Evolutionary conservation across 2,113 vertebrate species (phyloP), one percentile per base, ranked within the genome.

Genomic region (Rissa tridactyla): DNA sequence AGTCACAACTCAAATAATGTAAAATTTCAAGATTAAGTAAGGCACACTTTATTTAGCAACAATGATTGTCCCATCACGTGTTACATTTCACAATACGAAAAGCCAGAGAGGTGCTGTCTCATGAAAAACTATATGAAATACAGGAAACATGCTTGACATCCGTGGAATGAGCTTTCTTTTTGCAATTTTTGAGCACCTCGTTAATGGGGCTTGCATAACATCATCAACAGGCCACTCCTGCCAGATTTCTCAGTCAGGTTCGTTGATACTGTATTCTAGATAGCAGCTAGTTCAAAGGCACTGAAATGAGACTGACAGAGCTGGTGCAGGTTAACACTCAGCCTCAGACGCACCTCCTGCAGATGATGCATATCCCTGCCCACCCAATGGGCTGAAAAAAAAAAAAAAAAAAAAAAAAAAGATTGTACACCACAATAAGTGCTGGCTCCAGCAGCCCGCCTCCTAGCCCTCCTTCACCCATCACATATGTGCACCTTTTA

Each of bases 301-400:
- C 51, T 6, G 16, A 6, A 10, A 26, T 4, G 13, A 62, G 29
- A 19, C 55, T 9, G 51, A 3, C 46, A 26, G 64, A 23, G 73
- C 2, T 1, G 11, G 20, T 18, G 46, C 62, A 32, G 52, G 51
- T 30, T 2, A 34, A 54, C 2, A 2, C 12, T 1, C 38, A 20
- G 29, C 26, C 61, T 44, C 36, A 4, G 27, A 7, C 8, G 22
- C 30, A 20, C 29, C 64, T 72, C 52, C 26, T 9, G 26, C 34
- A 15, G 42, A 17, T 12, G 47, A 29, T 3, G 13, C n/a, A 15
- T 17, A 47, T 4, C 54, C 69, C 54, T 52, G 54, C 40, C 61
- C 55, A 46, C 13, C 46, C 44, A 44, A 55, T 2, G 4, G 9
- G 18, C 30, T 70, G 34, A 9, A 38, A 49, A 26, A 26, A 26